Evolutionary conservation across 2,888 invertebrate genomes (phyloP), one percentile per base, ranked within the genome.

Genomic region (Idaea straminata): DNA sequence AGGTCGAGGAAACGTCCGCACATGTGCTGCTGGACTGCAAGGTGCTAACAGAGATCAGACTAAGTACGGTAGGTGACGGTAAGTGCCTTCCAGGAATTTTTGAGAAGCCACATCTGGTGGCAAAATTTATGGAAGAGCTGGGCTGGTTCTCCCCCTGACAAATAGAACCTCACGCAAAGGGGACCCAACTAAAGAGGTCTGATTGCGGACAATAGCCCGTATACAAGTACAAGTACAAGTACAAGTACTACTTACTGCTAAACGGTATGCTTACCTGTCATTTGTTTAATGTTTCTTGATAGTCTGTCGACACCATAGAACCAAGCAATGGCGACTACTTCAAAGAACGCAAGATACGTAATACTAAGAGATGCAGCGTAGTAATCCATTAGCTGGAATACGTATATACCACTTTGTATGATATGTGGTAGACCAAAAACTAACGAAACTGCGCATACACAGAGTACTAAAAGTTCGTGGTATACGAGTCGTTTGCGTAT

Each of bases 351-450:
- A 72, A 98, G 94, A 83, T 97, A 98, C 91, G 98, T 96, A 64
- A 98, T 96, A 65, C 98, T 97, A 77, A 98, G 96, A 61, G 97
- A 97, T 16, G 98, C 97, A n/a, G 98, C 97, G 84, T 98, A 98
- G 83, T 97, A 97, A 84, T 98, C 98, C 94, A 98, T 96, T 73
- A 98, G 85, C 92, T 98, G 98, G 85, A 98, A 97, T 82, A 96
- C 96, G 83, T 96, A 98, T 86, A 98, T 98, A 73, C 98, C 98
- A 73, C 98, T 97, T 90, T 97, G 96, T 76, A 97, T 95, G 62
- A 98, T 95, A 91, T 98, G 97, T 7, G 98, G 98, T 75, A 98
- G 90, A 34, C 98, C 98, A 76, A 96, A 95, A 15, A 97, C 85
- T 83, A 97, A 96, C 62, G 98, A 97, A 64, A 97, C 93, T 15